These are phyloP conservation scores for Drosophila eugracilis DNA, from an alignment of 1,140 invertebrate genomes.

Conservation along the genomic window DNA sequence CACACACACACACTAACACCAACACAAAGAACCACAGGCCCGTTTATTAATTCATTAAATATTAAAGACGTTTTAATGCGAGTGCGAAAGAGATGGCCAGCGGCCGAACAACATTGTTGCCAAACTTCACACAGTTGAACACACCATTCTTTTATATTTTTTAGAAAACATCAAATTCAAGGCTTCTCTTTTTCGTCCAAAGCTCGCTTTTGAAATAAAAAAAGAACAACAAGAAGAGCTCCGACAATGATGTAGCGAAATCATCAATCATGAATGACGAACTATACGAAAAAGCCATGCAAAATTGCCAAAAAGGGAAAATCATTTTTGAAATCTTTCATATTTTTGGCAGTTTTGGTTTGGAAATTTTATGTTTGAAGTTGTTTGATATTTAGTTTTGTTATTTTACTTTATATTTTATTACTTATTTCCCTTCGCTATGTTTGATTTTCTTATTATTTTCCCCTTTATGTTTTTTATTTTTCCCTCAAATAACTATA, in stretches of 20 bases:
- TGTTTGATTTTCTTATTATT: no score
- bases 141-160: slow-evolving; percentile 26
- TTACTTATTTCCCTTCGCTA: no score
- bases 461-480: not conserved
- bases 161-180: slow-evolving; percentile 46
- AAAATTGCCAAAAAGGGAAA: not conserved
- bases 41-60: slow-evolving; percentile 76
- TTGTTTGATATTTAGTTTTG: no score
- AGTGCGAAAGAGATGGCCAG: slow-evolving; percentile 2
- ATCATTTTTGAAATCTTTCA: no score
- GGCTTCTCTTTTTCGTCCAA: slow-evolving; percentile 13
- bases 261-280: slow-evolving; percentile 42
- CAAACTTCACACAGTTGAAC: slow-evolving; percentile 48
- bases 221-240: not conserved
- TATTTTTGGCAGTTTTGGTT: no score
- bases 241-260: slow-evolving; percentile 18
- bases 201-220: slow-evolving; percentile 1
- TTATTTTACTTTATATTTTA: not conserved
- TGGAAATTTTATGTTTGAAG: no score
- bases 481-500: not conserved
- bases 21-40: slow-evolving; percentile 23
- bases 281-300: not conserved
- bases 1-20: slow-evolving; percentile 19
- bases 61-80: slow-evolving; percentile 55
- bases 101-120: slow-evolving; percentile 55